Percentiles rank a stretch among this genome's conserved stretches.
Conservation (phyloP, 1,140 invertebrate genomes). For the Caerostris darwini region DNA sequence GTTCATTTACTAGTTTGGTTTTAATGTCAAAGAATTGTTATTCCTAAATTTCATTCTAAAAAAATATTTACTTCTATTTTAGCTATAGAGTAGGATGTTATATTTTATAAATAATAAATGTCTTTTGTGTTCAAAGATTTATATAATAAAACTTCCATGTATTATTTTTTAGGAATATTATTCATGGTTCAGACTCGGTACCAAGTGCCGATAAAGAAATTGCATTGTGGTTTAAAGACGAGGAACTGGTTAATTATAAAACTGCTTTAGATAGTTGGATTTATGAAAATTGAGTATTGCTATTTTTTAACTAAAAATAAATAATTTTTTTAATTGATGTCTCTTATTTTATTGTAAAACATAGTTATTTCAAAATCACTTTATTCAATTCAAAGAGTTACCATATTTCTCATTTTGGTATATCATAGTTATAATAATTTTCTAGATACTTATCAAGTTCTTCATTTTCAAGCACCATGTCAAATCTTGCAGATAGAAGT, state of each 20-base stretch:
- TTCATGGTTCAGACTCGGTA: constrained; percentile 97
- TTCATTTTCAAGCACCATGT: constrained; percentile 37
- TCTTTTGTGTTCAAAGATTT: too few relatives aligned
- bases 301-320: constrained; percentile 30
- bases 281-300: constrained; percentile 86
- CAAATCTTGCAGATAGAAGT: not conserved
- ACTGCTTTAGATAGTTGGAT: constrained; percentile 91
- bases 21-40: too few relatives aligned
- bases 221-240: constrained; percentile 95
- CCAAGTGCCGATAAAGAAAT: constrained; percentile 98
- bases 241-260: constrained; percentile 93
- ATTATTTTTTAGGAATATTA: constrained; percentile 89
- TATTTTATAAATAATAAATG: too few relatives aligned
- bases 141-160: not conserved
- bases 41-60: too few relatives aligned
- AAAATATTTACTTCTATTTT: too few relatives aligned
- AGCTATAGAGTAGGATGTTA: too few relatives aligned
- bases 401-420: not conserved
- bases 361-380: not conserved
- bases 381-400: not conserved
- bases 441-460: constrained; percentile 44
- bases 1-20: too few relatives aligned
- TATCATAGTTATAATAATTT: constrained; percentile 36
- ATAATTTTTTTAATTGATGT: not conserved
- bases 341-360: not conserved